Percentiles rank a stretch among this genome's conserved stretches.
phyloP scores from a whole-genome alignment of 2,113 vertebrate genomes.

The Heptranchias perlo region DNA sequence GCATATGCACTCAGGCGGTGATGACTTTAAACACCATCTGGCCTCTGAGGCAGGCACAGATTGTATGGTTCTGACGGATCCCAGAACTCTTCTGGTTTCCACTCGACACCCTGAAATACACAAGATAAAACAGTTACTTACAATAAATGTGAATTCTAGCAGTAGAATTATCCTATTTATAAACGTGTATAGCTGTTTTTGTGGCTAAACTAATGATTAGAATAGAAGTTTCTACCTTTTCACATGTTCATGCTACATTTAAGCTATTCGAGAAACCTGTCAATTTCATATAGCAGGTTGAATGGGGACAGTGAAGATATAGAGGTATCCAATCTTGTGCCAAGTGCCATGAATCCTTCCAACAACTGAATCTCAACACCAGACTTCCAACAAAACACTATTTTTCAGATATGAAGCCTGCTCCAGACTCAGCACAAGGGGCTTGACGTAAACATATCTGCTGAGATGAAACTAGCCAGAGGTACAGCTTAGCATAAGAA shows the following conservation, averaged over 20 bases:
- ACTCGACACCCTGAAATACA: conserved; percentile 73
- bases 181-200: background rate
- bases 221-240: background rate
- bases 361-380: background rate
- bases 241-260: background rate
- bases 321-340: background rate
- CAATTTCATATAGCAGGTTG: background rate
- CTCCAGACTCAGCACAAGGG: too few relatives aligned
- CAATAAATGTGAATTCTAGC: background rate
- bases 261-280: background rate
- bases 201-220: background rate
- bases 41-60: conserved; percentile 86
- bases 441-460: too few relatives aligned
- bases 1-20: background rate
- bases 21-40: conserved; percentile 64
- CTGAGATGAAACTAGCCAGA: too few relatives aligned
- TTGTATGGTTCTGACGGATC: conserved; percentile 89
- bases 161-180: background rate
- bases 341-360: background rate
- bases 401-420: background rate
- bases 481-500: too few relatives aligned
- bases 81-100: conserved; percentile 92
- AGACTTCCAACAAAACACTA: background rate
- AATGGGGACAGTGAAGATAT: background rate
- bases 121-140: conserved; percentile 38